These are phyloP conservation scores for Melanocharis versteri DNA, from an alignment of 2,113 vertebrate species.

Conservation along the genomic window DNA sequence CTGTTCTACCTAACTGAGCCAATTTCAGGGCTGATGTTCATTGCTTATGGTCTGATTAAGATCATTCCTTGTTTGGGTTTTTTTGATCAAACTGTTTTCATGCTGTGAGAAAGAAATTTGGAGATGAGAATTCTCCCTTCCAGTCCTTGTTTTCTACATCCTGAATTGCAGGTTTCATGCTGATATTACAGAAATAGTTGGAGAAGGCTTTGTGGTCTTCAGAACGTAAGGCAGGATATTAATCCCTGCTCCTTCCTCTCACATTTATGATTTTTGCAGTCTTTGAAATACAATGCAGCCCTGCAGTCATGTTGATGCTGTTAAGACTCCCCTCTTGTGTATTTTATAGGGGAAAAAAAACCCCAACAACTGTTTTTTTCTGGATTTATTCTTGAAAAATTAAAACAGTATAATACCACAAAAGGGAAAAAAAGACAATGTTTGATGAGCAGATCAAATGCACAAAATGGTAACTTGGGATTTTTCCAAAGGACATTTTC, in stretches of 20 bases:
- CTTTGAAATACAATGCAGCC: neutral
- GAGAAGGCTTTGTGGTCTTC: neutral
- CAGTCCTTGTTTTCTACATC: neutral
- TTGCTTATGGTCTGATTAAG: neutral
- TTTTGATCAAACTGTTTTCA: neutral
- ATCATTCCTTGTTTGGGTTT: neutral
- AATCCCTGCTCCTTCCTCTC: neutral
- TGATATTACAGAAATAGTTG: neutral
- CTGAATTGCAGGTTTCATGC: neutral
- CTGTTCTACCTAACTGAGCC: neutral
- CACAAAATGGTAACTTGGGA: neutral
- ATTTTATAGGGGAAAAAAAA: neutral
- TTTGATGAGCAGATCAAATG: slow-evolving; percentile 29
- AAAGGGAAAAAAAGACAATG: neutral
- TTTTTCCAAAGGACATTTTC: slow-evolving; percentile 55
- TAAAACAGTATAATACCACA: neutral
- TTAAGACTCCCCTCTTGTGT: neutral
- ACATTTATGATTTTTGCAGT: neutral
- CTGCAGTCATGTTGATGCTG: neutral
- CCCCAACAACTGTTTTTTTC: neutral
- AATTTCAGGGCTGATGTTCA: neutral
- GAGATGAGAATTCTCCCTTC: neutral
- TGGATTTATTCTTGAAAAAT: neutral
- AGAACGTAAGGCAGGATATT: neutral
- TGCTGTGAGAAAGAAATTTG: neutral